phyloP scores from a whole-genome alignment of 2,797 vertebrate species.

The Acrocephalus scirpaceus region DNA sequence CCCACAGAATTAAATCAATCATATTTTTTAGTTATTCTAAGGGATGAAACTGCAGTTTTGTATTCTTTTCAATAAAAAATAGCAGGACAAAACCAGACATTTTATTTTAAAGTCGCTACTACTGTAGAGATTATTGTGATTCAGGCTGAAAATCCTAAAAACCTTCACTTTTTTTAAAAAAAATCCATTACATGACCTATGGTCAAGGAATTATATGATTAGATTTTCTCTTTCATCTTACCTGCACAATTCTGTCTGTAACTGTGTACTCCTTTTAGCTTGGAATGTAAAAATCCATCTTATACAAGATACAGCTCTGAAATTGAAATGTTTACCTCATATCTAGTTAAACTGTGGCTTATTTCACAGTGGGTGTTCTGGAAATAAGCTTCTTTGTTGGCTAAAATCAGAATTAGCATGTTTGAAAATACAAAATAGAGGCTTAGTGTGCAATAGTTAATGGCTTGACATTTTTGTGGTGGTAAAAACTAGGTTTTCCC shows the following conservation, averaged over 20 bases:
- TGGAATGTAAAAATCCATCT: neutral
- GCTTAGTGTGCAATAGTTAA: neutral
- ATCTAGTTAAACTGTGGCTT: neutral
- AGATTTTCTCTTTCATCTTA: neutral
- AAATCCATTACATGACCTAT: neutral
- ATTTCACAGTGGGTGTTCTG: neutral
- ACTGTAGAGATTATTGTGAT: neutral
- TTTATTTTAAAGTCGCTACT: neutral
- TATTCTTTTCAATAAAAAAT: neutral
- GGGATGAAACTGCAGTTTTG: neutral
- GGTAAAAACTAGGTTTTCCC: neutral
- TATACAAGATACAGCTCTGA: neutral
- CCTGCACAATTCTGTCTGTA: neutral
- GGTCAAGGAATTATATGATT: fast-evolving
- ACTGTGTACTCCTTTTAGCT: neutral
- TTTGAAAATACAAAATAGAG: neutral
- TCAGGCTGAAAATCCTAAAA: neutral
- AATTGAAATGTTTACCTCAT: neutral
- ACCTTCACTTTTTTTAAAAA: neutral
- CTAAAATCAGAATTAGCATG: neutral
- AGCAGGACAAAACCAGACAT: neutral
- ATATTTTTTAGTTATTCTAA: neutral
- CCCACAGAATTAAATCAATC: neutral
- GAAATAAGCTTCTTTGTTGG: neutral
- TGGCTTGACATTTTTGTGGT: neutral